Evolutionary conservation across 2,113 vertebrate genomes (phyloP).

Genomic region (Synodontis membranacea): DNA sequence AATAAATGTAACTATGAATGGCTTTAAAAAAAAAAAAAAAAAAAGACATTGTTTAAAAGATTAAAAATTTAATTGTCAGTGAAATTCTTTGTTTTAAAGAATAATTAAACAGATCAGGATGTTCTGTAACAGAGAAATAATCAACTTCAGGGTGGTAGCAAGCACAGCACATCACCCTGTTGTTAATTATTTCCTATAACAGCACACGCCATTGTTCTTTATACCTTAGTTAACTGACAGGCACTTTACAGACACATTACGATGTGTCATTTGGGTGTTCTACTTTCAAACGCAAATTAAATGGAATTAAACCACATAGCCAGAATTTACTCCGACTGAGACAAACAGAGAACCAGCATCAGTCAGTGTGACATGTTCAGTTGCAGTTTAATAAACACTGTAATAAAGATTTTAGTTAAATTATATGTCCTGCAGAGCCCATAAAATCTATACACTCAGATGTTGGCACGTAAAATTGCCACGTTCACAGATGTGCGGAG

Average conservation of each 20-base stretch:
- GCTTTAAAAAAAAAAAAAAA: too few relatives aligned
- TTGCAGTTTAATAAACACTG: neutral
- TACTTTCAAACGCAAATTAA: neutral
- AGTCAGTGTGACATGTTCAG: neutral
- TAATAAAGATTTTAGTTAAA: neutral
- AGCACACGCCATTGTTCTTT: neutral
- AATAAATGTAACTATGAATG: neutral
- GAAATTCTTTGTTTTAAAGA: neutral
- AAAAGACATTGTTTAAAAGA: neutral
- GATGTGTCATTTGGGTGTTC: neutral
- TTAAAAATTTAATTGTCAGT: neutral
- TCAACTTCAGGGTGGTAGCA: neutral
- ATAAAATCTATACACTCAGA: neutral
- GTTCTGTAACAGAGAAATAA: neutral
- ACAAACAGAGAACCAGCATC: neutral
- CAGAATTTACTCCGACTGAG: neutral
- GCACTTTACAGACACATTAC: neutral
- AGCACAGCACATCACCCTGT: neutral
- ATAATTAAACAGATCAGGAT: neutral
- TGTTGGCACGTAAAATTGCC: constrained; percentile 18
- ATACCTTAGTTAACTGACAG: neutral
- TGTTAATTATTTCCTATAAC: neutral
- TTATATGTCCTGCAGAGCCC: neutral
- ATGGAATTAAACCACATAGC: neutral
- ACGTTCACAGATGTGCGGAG: constrained; percentile 12